phyloP scores from a whole-genome alignment of 2,888 invertebrate species.

The Gerris lacustris region DNA sequence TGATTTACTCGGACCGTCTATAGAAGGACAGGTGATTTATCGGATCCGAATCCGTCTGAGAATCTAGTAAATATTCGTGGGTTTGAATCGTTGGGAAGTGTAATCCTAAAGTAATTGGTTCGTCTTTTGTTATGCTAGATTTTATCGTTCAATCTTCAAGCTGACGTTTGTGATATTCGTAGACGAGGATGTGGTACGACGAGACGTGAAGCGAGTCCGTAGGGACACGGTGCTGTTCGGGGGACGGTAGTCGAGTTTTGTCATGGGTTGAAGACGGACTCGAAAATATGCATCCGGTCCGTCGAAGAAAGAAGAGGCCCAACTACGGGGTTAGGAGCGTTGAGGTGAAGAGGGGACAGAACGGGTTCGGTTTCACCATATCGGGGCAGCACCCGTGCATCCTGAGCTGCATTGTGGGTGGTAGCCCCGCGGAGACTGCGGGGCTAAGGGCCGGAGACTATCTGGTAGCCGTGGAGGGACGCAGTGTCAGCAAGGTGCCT shows the following conservation, averaged over 20 bases:
- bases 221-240: background rate
- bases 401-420: conserved; percentile 79
- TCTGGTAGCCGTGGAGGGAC: conserved; percentile 79
- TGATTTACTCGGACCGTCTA: no score
- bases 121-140: no score
- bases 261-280: background rate
- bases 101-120: no score
- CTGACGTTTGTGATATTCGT: no score
- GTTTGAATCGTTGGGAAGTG: no score
- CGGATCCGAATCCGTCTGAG: no score
- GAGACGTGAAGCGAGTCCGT: no score
- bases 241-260: background rate
- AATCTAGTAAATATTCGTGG: no score
- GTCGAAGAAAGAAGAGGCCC: conserved; percentile 56
- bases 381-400: conserved; percentile 94
- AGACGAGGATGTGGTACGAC: no score
- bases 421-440: conserved; percentile 80
- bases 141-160: no score
- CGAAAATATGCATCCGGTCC: conserved; percentile 45
- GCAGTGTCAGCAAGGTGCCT: conserved; percentile 78
- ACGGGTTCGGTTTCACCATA: conserved; percentile 95
- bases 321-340: conserved; percentile 68
- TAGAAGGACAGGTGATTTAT: no score
- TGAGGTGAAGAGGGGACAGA: conserved; percentile 70
- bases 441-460: conserved; percentile 87